Base-by-base conservation (phyloP, 2,888 invertebrate species). In the Chaetoderma sp. region DNA sequence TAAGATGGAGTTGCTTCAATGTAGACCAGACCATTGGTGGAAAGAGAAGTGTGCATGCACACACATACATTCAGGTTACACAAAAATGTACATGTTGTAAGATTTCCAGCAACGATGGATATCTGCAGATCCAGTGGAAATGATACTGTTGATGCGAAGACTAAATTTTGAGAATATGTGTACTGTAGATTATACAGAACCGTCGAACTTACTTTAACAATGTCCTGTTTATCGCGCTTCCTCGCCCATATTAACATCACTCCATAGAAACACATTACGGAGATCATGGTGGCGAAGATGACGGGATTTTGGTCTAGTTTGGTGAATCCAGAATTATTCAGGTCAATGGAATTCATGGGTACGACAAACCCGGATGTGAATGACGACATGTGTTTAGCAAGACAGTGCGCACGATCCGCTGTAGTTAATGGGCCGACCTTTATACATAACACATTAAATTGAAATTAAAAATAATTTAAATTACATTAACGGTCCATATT, bases 391-490 rank as follows among this genome's bases (percentile, higher is more conserved):
- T 70, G 67, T 45, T 59, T 66, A 49, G 69, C 71, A n/a, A 66
- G 32, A 50, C 74, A 74, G 50, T 77, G 77, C 16, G 77, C 74
- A 23, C 67, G 58, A 16, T 70, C 39, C 27, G 68, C 67, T 30
- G 61, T 63, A 8, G 75, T 71, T n/a, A 73, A 39, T 27, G 73
- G 72, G 10, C 76, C 75, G 25, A 75, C 75, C 75, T 76, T 57
- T 10, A 56, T n/a, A n/a, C n/a, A n/a, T n/a, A n/a, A n/a, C n/a
- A n/a, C 4, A 21, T 16, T 8, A 47, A 13, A 47, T n/a, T 10
- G 49, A 47, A 21, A n/a, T 47, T 47, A 21, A 23, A 23, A 10
- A n/a, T n/a, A n/a, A n/a, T n/a, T n/a, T n/a, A n/a, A n/a, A n/a
- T n/a, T n/a, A n/a, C n/a, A n/a, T n/a, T n/a, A n/a, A n/a, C n/a